These are phyloP conservation scores for Ectropis grisescens DNA, from an alignment of 1,140 invertebrate genomes.

Conservation along the genomic window DNA sequence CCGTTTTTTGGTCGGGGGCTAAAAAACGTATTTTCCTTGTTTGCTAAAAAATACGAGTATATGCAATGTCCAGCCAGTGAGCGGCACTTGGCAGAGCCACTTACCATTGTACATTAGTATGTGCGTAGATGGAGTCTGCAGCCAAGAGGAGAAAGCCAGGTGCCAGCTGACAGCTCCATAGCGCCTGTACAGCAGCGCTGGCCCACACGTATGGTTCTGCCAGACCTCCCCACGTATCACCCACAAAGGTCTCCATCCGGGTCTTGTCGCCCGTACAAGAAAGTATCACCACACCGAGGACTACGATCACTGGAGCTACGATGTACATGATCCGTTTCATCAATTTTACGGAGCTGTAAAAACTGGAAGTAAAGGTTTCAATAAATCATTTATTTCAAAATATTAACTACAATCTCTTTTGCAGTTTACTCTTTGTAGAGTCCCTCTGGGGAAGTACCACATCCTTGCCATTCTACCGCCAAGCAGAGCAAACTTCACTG, in stretches of 20 bases:
- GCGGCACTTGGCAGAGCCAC: too few relatives aligned
- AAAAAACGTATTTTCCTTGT: too few relatives aligned
- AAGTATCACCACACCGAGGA: constrained; percentile 18
- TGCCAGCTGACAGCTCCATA: constrained; percentile 71
- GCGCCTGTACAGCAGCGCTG: constrained; percentile 69
- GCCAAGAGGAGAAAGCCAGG: constrained; percentile 72
- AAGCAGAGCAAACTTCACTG: too few relatives aligned
- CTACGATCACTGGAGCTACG: constrained; percentile 22
- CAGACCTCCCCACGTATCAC: constrained; percentile 23
- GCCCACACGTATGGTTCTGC: constrained; percentile 63
- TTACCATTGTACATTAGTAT: constrained; percentile 73
- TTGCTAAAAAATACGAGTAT: too few relatives aligned
- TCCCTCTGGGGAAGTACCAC: too few relatives aligned
- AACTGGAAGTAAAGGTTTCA: too few relatives aligned
- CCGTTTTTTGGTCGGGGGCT: too few relatives aligned
- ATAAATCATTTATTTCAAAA: too few relatives aligned
- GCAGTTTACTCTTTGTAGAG: too few relatives aligned
- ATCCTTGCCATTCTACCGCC: too few relatives aligned
- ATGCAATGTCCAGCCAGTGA: too few relatives aligned
- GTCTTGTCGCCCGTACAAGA: constrained; percentile 14
- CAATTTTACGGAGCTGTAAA: constrained; percentile 46
- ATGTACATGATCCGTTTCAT: constrained; percentile 41
- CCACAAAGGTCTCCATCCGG: constrained; percentile 11
- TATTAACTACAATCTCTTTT: too few relatives aligned
- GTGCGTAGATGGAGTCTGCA: constrained; percentile 71